Base-by-base conservation (phyloP, 2,888 invertebrate genomes). In the Drosophila aldrichi region DNA sequence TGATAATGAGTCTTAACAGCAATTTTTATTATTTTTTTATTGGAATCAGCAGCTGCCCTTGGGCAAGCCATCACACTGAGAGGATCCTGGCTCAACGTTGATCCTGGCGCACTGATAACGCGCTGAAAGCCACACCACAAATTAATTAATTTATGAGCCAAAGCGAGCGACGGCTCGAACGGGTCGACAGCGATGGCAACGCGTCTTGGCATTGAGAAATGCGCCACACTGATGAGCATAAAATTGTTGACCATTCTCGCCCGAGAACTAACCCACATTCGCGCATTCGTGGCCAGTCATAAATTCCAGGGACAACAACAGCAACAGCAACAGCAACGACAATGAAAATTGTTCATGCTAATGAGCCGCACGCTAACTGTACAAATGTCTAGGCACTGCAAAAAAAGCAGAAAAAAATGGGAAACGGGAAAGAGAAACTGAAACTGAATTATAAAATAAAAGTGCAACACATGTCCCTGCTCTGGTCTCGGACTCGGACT, bases 61-160 rank as follows among this genome's bases (percentile, higher is more conserved):
- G 84, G 76, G 88, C 49, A 71, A 75, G 83, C 49, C 0, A 41
- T 40, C 44, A 18, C 44, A 43, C 46, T 22, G 44, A 63, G 80
- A 69, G 8, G 29, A 29, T 75, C 79, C 79, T 61, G 79, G 56
- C 29, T n/a, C 41, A 16, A 9, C 32, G 34, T 25, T 64, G 88
- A 90, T 86, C 82, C 74, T 80, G 74, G 66, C 77, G 66, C 74
- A 72, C 64, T 77, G 84, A 79, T 90, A 82, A 76, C 80, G 79
- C 85, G 79, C 80, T 81, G 90, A 86, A 86, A 86, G 89, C 86
- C 86, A 86, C 90, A 91, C 88, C 88, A 80, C 84, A 92, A 91
- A 92, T 92, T 91, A 91, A 91, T 91, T 91, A 91, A 91, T 91
- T 91, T 91, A 91, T 91, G 89, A 86, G 83, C 72, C 56, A 60